phyloP scores from a whole-genome alignment of 92 coral and sea anemone genomes.

The Anthopleura xanthogrammica region DNA sequence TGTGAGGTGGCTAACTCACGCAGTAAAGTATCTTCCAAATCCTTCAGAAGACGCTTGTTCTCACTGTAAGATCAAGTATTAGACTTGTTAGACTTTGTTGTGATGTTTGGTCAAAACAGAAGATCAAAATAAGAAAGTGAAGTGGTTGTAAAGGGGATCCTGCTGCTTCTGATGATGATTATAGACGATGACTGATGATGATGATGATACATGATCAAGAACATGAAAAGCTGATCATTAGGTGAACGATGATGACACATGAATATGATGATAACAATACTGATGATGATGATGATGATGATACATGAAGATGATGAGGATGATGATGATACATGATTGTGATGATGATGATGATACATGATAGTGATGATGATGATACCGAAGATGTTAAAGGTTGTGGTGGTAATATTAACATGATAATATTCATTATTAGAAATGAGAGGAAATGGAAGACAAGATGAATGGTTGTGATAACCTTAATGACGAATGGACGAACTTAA shows the following conservation, averaged over 20 bases:
- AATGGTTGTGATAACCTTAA: neutral
- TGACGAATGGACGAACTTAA: no score
- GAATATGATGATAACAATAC: neutral
- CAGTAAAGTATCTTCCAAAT: constrained; percentile 91
- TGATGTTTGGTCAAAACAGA: neutral
- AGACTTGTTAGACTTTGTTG: neutral
- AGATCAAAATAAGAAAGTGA: neutral
- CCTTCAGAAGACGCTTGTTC: constrained; percentile 91
- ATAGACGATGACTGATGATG: neutral
- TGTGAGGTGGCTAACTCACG: constrained; percentile 99
- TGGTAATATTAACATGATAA: no score
- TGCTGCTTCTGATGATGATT: neutral
- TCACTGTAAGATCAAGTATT: constrained; percentile 50
- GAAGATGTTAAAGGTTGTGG: no score
- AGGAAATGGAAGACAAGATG: neutral
- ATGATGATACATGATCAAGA: neutral
- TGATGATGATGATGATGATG: no score
- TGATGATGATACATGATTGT: neutral
- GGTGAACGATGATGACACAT: no score
- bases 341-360: no score
- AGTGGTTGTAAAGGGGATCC: no score
- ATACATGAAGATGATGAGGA: no score
- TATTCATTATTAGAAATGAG: neutral
- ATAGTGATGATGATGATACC: no score
- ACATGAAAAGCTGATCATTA: neutral